Base-by-base conservation (phyloP, 2,113 vertebrate genomes). In the Myiopsitta monachus region DNA sequence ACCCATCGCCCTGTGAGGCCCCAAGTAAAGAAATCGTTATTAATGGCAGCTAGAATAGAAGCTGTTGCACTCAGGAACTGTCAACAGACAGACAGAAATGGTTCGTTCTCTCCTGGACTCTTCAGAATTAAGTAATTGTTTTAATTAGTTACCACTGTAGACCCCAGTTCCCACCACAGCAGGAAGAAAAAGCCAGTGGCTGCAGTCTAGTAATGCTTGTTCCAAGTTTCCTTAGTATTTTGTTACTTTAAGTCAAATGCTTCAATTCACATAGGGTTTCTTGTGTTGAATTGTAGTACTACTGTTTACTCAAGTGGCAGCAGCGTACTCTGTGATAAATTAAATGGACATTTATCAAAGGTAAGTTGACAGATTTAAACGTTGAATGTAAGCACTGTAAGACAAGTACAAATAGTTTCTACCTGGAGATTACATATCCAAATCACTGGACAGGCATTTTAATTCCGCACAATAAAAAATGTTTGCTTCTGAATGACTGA, bases 321-420 rank as follows among this genome's bases (percentile, higher is more conserved):
- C 38, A 88, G 64, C 76, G 75, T 38, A 86, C 33, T 76, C 70
- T 55, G 64, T 83, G 90, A 95, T 75, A 96, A 92, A 94, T 90
- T 74, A 94, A 94, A 67, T 68, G 76, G 64, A 33, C 61, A 83
- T 96, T 93, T 88, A 90, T 86, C 88, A 96, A 90, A 74, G 36
- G 39, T 28, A 90, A 68, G 72, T 26, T 87, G 94, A 67, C 85
- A 96, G 64, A 26, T 78, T 83, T 72, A 93, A 92, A 96, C 52
- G 79, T 74, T 90, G 92, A 93, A 75, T 2, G 5, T 75, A 94
- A 93, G 55, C 92, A 83, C 0, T 8, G 54, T 80, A 83, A 96
- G 93, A 96, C 94, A 95, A 96, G 69, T 92, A 96, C 90, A 95
- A 96, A 97, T 75, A 90, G 76, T 31, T 91, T 93, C 83, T 96